Evolutionary conservation across 2,888 invertebrate species (phyloP).

Genomic region (Gymnocheta viridis): DNA sequence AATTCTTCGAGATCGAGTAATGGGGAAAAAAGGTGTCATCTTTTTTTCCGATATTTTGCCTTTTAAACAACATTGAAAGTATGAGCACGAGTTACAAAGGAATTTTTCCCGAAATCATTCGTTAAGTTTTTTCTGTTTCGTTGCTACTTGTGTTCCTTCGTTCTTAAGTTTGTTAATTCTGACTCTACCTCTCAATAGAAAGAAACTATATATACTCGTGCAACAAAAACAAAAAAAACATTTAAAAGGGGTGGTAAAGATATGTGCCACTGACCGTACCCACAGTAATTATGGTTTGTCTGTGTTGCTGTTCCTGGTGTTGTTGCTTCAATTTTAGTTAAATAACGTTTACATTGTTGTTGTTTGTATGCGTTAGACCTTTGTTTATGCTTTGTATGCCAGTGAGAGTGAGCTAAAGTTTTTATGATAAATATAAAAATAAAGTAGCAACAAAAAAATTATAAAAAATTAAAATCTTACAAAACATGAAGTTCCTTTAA

Average conservation of each 20-base stretch:
- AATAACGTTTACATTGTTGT: slow-evolving; percentile 16
- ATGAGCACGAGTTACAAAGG: slow-evolving; percentile 68
- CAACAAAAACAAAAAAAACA: neutral
- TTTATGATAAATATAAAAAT: neutral
- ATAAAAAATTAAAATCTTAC: neutral
- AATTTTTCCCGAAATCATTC: slow-evolving; percentile 59
- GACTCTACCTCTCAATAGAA: slow-evolving; percentile 1
- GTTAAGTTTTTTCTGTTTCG: slow-evolving; percentile 62
- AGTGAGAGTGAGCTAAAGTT: slow-evolving; percentile 16
- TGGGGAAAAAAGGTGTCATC: slow-evolving; percentile 62
- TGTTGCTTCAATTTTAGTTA: slow-evolving; percentile 24
- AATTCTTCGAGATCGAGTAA: neutral
- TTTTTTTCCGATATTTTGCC: slow-evolving; percentile 42
- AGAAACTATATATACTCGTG: slow-evolving; percentile 20
- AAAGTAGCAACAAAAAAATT: slow-evolving; percentile 1
- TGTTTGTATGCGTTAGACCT: slow-evolving; percentile 49
- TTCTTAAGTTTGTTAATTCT: neutral
- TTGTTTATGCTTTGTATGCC: slow-evolving; percentile 51
- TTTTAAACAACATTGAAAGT: slow-evolving; percentile 63
- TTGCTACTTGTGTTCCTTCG: slow-evolving; percentile 21
- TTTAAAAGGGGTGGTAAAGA: slow-evolving; percentile 70
- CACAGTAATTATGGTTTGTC: slow-evolving; percentile 71
- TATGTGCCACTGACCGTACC: slow-evolving; percentile 73
- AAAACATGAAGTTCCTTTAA: slow-evolving; percentile 53
- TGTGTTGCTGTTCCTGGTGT: slow-evolving; percentile 41